These are phyloP conservation scores for Cinara cedri DNA, from an alignment of 2,888 invertebrate species.

Conservation along the genomic window DNA sequence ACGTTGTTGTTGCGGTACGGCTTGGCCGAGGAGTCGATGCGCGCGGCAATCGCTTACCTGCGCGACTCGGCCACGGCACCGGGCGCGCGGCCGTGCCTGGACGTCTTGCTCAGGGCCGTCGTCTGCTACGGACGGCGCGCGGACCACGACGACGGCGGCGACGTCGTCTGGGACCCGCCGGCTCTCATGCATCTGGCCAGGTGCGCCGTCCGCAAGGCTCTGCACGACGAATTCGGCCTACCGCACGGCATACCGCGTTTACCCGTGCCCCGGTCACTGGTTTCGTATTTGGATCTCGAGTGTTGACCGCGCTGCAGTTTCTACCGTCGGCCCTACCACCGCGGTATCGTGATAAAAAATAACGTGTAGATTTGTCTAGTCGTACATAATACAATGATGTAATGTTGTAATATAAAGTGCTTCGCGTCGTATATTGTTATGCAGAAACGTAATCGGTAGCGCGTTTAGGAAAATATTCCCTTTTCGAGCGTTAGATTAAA, in stretches of 20 bases:
- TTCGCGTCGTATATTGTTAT: too few relatives aligned
- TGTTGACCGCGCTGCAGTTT: slow-evolving; percentile 66
- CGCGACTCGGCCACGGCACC: slow-evolving; percentile 66
- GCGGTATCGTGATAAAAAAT: too few relatives aligned
- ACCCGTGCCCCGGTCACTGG: slow-evolving; percentile 69
- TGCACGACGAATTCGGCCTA: slow-evolving; percentile 75
- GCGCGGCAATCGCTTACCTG: slow-evolving; percentile 64
- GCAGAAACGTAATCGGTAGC: too few relatives aligned
- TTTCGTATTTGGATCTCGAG: slow-evolving; percentile 74
- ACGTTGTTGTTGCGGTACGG: slow-evolving; percentile 70
- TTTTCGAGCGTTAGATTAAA: too few relatives aligned
- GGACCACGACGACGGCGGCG: slow-evolving; percentile 61
- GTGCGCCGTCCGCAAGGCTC: slow-evolving; percentile 71
- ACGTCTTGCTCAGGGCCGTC: slow-evolving; percentile 71
- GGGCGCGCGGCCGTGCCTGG: slow-evolving; percentile 66
- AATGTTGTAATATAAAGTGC: too few relatives aligned
- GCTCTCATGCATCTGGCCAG: slow-evolving; percentile 79
- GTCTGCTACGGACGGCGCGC: slow-evolving; percentile 66
- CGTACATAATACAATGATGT: too few relatives aligned
- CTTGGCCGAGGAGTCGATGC: slow-evolving; percentile 63
- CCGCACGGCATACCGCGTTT: slow-evolving; percentile 76
- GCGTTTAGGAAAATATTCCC: too few relatives aligned
- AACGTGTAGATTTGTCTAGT: too few relatives aligned
- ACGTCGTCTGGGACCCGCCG: slow-evolving; percentile 64
- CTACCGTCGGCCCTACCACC: background rate